These are phyloP conservation scores for Lasioglossum malachurum DNA, from an alignment of 2,888 invertebrate species.

Conservation along the genomic window DNA sequence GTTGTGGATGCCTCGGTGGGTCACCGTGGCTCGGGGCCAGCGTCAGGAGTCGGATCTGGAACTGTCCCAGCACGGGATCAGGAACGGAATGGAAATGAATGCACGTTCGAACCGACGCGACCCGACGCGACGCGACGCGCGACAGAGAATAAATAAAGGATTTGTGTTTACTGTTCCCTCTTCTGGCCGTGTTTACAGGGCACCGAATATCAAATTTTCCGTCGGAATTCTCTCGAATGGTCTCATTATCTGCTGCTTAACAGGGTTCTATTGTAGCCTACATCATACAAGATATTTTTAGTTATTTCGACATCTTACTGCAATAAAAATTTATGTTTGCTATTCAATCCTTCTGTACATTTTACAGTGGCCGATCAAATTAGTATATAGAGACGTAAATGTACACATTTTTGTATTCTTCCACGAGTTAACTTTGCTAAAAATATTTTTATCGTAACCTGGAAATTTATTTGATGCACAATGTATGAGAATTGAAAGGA, in stretches of 20 bases:
- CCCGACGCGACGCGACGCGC: too few species aligned
- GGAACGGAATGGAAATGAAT: constrained; percentile 58
- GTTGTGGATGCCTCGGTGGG: constrained; percentile 56
- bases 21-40: constrained; percentile 66
- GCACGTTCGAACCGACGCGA: constrained; percentile 40
- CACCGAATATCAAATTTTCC: constrained; percentile 40
- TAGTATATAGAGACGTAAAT: too few species aligned
- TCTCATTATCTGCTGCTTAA: constrained; percentile 18
- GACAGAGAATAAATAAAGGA: constrained; percentile 54
- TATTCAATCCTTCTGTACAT: not conserved
- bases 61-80: constrained; percentile 62
- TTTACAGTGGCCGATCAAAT: not conserved
- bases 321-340: not conserved
- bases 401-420: too few species aligned
- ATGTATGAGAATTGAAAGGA: not conserved
- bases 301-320: not conserved
- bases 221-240: constrained; percentile 30
- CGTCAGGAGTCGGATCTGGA: constrained; percentile 57
- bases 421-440: too few species aligned
- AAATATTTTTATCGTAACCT: too few species aligned
- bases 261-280: not conserved
- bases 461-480: too few species aligned
- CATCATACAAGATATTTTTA: not conserved
- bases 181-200: constrained; percentile 11
- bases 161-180: constrained; percentile 50